phyloP scores from a whole-genome alignment of 2,113 vertebrate species.

The Triplophysa dalaica region DNA sequence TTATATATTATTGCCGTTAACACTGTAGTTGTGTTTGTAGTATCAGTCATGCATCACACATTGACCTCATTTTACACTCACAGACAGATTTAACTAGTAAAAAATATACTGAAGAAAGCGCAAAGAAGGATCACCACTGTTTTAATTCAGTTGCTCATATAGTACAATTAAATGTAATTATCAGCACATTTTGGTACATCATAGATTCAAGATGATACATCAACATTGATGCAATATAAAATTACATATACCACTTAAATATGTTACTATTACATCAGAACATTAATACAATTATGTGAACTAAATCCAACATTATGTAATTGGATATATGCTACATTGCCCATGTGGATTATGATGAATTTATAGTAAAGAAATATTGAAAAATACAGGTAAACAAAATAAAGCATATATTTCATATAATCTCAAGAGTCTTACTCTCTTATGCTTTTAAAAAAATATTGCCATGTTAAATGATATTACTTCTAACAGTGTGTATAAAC shows the following conservation, averaged over 20 bases:
- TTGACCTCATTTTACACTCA: background rate
- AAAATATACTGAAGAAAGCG: background rate
- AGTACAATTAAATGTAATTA: slow-evolving; percentile 37
- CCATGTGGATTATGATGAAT: background rate
- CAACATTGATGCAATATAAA: slow-evolving; percentile 29
- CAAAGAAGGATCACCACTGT: slow-evolving; percentile 29
- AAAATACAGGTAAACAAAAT: slow-evolving; percentile 42
- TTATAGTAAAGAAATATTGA: slow-evolving; percentile 18
- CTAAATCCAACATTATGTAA: background rate
- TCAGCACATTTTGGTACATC: slow-evolving; percentile 41
- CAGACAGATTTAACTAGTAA: background rate
- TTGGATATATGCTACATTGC: slow-evolving; percentile 4
- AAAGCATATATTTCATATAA: slow-evolving; percentile 34
- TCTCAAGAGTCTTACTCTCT: background rate
- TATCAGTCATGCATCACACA: too few species aligned
- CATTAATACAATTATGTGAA: slow-evolving; percentile 23
- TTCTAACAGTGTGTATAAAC: slow-evolving; percentile 22
- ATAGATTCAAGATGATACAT: slow-evolving; percentile 25
- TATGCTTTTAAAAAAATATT: slow-evolving; percentile 17
- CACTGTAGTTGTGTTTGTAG: background rate
- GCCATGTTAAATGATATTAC: slow-evolving; percentile 39
- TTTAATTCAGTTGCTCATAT: slow-evolving; percentile 46
- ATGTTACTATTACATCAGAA: slow-evolving; percentile 35
- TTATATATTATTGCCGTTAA: too few species aligned
- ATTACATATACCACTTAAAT: slow-evolving; percentile 33